Evolutionary conservation across 2,113 vertebrate species (phyloP).

Genomic region (Trogon surrucura): DNA sequence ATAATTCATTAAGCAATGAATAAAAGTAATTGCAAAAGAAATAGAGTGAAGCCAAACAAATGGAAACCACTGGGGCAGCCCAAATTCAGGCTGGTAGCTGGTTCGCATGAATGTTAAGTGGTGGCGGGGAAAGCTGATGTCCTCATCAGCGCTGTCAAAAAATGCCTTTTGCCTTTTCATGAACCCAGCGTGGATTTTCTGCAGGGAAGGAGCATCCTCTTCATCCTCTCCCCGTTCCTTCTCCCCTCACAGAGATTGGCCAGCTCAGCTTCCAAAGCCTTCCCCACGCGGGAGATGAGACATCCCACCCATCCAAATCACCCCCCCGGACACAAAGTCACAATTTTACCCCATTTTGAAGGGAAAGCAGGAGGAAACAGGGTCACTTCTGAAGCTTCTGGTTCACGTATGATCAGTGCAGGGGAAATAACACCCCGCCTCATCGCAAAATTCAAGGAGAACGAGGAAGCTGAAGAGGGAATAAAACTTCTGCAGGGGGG

Average conservation of each 20-base stretch:
- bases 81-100: background rate
- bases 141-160: background rate
- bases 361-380: background rate
- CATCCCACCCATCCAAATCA: no score
- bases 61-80: background rate
- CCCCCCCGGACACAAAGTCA: background rate
- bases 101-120: background rate
- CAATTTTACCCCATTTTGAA: background rate
- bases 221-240: accelerated
- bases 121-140: background rate
- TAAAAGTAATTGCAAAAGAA: background rate
- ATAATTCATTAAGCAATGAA: background rate
- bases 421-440: background rate
- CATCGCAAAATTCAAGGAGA: background rate
- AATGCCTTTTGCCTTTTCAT: background rate
- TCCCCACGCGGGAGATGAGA: accelerated
- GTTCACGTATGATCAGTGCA: background rate
- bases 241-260: no score
- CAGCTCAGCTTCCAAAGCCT: background rate
- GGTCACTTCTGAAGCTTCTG: background rate
- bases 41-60: background rate
- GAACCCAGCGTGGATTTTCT: background rate
- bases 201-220: background rate
- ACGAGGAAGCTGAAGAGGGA: background rate
- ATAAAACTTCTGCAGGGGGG: background rate